A percentile compares a stretch with the other conserved stretches of the same genome.
These are phyloP conservation scores for Clarias macrocephalus DNA, from an alignment of 2,113 vertebrate genomes.

Conservation along the genomic window DNA sequence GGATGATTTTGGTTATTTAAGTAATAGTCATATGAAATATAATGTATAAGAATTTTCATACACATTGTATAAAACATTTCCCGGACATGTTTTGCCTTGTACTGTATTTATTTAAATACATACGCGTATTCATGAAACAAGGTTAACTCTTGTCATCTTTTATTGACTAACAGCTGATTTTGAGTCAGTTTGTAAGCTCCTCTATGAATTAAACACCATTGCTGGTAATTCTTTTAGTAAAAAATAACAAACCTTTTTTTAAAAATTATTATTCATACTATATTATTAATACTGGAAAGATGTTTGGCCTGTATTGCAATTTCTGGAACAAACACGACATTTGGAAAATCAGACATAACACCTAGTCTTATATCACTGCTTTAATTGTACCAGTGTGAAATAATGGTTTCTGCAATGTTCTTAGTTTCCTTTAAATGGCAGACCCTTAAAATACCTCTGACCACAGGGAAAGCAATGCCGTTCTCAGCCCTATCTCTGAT, in stretches of 20 bases:
- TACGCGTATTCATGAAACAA: not conserved
- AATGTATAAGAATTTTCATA: not conserved
- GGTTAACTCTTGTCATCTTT: not conserved
- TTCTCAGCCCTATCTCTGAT: constrained; percentile 28
- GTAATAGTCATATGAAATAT: not conserved
- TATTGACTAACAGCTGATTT: not conserved
- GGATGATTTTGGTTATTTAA: not conserved
- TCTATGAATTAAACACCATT: not conserved
- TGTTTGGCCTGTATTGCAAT: not conserved
- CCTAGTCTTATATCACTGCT: not conserved
- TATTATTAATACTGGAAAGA: not conserved
- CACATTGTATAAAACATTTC: not conserved
- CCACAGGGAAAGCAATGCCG: constrained; percentile 15
- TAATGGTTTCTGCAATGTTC: not conserved
- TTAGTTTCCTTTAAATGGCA: constrained; percentile 22
- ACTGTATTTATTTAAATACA: not conserved
- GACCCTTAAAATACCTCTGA: constrained; percentile 7
- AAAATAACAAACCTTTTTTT: not conserved
- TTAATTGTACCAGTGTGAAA: not conserved
- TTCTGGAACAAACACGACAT: not conserved
- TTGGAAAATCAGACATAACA: not conserved
- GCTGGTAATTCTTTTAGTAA: not conserved
- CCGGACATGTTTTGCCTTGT: not conserved
- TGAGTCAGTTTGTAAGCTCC: not conserved
- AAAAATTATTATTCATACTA: not conserved